Evolutionary conservation across 1,140 invertebrate species (phyloP).

Genomic region (Tetramorium alpestre): DNA sequence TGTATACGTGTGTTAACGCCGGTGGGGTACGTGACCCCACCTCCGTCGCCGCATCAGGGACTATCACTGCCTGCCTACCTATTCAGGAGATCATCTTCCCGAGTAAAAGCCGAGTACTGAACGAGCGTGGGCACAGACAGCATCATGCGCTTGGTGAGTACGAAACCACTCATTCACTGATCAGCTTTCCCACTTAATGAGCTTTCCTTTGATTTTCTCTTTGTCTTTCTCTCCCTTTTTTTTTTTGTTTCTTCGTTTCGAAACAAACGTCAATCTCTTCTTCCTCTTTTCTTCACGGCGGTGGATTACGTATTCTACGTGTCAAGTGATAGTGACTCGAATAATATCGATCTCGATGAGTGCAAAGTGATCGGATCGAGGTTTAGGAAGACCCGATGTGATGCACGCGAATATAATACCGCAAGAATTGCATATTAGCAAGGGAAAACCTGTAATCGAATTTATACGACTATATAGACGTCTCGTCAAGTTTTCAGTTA

Average conservation of each 20-base stretch:
- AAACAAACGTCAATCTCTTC: not conserved
- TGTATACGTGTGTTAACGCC: constrained; percentile 51
- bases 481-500: not conserved
- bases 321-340: constrained; percentile 63
- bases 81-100: constrained; percentile 72
- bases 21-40: constrained; percentile 65
- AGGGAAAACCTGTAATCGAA: not conserved
- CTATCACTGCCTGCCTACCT: constrained; percentile 62
- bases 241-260: not conserved
- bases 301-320: constrained; percentile 14
- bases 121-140: constrained; percentile 73
- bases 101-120: constrained; percentile 78
- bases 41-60: constrained; percentile 49
- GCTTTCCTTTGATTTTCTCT: constrained; percentile 28
- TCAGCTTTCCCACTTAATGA: constrained; percentile 42
- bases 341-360: constrained; percentile 34
- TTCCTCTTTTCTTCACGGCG: not conserved
- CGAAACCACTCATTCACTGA: constrained; percentile 69
- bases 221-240: not conserved
- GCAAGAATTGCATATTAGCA: not conserved
- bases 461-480: not conserved
- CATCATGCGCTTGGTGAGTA: constrained; percentile 82
- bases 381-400: not conserved
- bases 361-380: constrained; percentile 58
- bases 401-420: not conserved